Evolutionary conservation across 2,797 vertebrate species (phyloP), one percentile per base, ranked within the genome.

Genomic region (Okamejei kenojei): DNA sequence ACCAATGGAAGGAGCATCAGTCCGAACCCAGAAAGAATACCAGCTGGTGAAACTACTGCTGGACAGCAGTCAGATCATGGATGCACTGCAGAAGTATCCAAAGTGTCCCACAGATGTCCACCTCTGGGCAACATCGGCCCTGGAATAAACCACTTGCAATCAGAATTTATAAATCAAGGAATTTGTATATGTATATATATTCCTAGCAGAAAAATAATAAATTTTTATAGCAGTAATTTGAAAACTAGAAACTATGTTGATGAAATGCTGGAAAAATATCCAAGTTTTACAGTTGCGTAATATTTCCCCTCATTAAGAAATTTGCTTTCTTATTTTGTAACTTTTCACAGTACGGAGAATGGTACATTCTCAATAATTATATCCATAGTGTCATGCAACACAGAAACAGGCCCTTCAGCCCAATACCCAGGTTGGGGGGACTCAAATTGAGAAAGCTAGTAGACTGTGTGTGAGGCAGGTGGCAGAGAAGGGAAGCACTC

Each of bases 81-180:
- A 99, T 8, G 98, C 98, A 0, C 94, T 99, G 95, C 99, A 99
- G 94, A 97, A 95, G 3, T 99, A 99, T 45, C 98, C 99, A 54
- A 99, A 99, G 94, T 99, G 99, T 95, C 99, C 99, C 77, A 99
- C 98, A 0, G 98, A 99, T 0, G 95, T 99, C 8, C 97, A 97
- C 61, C 98, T 99, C 96, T 99, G 98, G 99, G 98, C 98, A 73
- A 94, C 95, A 23, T 99, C 98, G 0, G 96, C 97, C 0, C 94
- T 97, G 5, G 97, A 95, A 45, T 97, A 96, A 68, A 45, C 84
- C 61, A 96, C 76, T 96, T 23, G 32, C 73, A 54, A 0, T 38
- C 21, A 1, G 88, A 91, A 54, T 54, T 74, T 32, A 19, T 68
- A 54, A 38, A 71, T 90, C 17, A 90, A 32, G 61, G 13, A 65